Evolutionary conservation across 2,888 invertebrate genomes (phyloP).

Genomic region (Andricus quercusramuli): DNA sequence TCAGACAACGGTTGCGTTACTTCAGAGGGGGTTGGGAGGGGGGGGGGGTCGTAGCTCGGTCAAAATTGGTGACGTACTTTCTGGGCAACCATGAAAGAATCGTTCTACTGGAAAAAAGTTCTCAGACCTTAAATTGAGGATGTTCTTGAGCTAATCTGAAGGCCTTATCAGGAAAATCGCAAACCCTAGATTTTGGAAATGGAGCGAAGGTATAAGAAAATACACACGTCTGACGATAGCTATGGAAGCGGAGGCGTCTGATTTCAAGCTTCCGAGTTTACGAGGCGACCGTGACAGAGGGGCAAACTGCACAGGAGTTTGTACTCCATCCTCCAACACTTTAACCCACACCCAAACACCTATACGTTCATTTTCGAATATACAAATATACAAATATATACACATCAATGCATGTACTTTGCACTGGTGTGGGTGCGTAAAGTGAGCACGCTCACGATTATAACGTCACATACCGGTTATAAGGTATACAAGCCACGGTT

Average conservation of each 20-base stretch:
- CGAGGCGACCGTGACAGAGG: conserved; percentile 65
- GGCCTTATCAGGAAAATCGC: conserved; percentile 11
- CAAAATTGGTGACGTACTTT: no score
- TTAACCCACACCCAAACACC: not conserved
- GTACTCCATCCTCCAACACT: conserved; percentile 1
- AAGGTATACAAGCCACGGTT: conserved; percentile 64
- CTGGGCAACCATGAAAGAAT: not conserved
- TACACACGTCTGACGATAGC: conserved; percentile 27
- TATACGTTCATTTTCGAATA: not conserved
- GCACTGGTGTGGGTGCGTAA: conserved; percentile 20
- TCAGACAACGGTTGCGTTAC: no score
- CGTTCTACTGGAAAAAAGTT: not conserved
- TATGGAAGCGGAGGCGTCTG: conserved; percentile 7
- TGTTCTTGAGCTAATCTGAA: not conserved
- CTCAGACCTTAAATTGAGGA: not conserved
- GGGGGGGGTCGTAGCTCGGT: no score
- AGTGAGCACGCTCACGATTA: conserved; percentile 65
- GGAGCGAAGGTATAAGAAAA: conserved; percentile 8
- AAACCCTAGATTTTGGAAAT: conserved; percentile 22
- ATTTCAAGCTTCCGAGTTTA: conserved; percentile 61
- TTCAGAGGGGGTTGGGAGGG: no score
- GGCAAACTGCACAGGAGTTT: conserved; percentile 49
- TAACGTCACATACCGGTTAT: conserved; percentile 69
- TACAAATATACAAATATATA: not conserved
- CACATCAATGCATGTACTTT: not conserved